These are phyloP conservation scores for Steinernema feltiae DNA, from an alignment of 1,140 invertebrate genomes.

Conservation along the genomic window DNA sequence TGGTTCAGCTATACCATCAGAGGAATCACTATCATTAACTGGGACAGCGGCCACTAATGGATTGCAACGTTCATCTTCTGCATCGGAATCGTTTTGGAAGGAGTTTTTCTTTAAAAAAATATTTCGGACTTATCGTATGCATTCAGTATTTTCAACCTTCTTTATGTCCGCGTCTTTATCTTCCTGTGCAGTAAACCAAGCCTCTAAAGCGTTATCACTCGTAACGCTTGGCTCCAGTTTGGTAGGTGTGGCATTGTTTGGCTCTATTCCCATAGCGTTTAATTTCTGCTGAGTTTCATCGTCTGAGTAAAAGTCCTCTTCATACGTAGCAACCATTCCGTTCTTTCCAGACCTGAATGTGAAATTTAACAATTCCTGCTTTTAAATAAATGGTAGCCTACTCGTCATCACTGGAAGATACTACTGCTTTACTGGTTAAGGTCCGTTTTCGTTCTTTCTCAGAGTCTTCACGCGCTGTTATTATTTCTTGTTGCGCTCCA, in stretches of 20 bases:
- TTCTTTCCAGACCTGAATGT: conserved; percentile 27
- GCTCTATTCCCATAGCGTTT: neutral
- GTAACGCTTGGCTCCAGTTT: neutral
- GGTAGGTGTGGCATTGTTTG: neutral
- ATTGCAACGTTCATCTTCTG: neutral
- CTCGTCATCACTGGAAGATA: neutral
- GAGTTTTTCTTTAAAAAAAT: neutral
- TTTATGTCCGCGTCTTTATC: too few species aligned
- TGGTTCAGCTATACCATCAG: neutral
- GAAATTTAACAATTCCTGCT: too few species aligned
- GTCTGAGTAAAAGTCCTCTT: conserved; percentile 43
- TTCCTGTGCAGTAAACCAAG: neutral
- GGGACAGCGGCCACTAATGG: neutral
- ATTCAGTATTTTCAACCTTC: too few species aligned
- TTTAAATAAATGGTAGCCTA: too few species aligned
- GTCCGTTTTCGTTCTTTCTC: neutral
- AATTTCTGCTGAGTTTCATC: conserved; percentile 22
- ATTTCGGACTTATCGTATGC: too few species aligned
- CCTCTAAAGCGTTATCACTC: neutral
- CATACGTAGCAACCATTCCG: conserved; percentile 42
- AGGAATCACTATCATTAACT: neutral
- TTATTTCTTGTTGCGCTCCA: neutral
- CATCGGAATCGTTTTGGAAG: neutral
- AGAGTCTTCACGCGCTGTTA: neutral
- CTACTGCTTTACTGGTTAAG: too few species aligned